Percentiles rank a stretch among this genome's conserved stretches.
These are phyloP conservation scores for Tolypeutes matacus DNA, from an alignment of 2,797 vertebrate species.

Conservation along the genomic window DNA sequence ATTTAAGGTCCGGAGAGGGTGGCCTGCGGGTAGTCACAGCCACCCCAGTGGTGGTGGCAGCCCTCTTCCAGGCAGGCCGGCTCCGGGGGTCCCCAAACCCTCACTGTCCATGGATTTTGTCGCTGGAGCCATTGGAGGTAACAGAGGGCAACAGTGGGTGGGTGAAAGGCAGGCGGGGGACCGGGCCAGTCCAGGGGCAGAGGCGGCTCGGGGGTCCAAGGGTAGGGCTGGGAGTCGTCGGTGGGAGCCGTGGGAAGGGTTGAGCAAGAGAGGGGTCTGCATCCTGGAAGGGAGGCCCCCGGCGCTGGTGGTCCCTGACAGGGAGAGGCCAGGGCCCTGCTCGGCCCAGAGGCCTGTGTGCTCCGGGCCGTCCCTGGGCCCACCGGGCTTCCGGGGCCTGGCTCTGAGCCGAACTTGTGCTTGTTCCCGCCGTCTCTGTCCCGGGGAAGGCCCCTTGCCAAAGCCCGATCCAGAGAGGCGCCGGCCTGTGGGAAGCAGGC, in stretches of 20 bases:
- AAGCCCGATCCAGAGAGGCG: background rate
- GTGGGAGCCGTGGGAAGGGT: background rate
- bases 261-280: background rate
- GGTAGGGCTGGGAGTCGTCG: background rate
- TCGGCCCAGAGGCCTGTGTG: too few species aligned
- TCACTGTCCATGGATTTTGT: conserved; percentile 88
- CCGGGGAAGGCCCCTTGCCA: background rate
- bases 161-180: too few species aligned
- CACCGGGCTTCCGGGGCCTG: too few species aligned
- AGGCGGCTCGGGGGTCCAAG: background rate
- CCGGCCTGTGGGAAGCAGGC: background rate
- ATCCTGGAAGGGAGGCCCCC: background rate
- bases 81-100: background rate
- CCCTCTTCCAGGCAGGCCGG: background rate
- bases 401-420: background rate
- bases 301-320: too few species aligned
- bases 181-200: background rate
- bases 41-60: background rate
- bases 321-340: background rate
- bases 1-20: conserved; percentile 64
- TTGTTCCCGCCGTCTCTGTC: background rate
- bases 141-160: background rate
- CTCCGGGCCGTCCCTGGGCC: background rate
- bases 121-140: conserved; percentile 90
- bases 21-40: background rate